These are phyloP conservation scores for Parnassius apollo DNA, from an alignment of 2,888 invertebrate genomes.

Conservation along the genomic window DNA sequence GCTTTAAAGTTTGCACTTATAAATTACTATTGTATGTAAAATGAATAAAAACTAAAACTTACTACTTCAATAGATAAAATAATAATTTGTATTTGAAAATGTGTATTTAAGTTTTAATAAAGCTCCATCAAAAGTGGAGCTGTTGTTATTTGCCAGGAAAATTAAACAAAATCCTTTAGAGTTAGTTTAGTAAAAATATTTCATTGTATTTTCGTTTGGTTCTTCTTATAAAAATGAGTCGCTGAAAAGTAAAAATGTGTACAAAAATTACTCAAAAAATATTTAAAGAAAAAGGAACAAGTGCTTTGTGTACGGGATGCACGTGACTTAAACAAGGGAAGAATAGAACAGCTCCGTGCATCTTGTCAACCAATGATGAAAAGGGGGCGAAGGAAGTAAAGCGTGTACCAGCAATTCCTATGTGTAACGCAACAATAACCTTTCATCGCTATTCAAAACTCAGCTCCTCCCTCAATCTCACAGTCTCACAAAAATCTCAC, in stretches of 20 bases:
- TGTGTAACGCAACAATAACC: constrained; percentile 22
- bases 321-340: constrained; percentile 15
- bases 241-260: constrained; percentile 2
- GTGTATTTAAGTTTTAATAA: too few relatives aligned
- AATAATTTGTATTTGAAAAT: too few relatives aligned
- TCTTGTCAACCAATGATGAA: constrained; percentile 24
- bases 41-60: too few relatives aligned
- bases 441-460: constrained; percentile 9
- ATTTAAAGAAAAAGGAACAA: constrained; percentile 2
- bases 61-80: too few relatives aligned
- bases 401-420: constrained; percentile 18
- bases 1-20: too few relatives aligned
- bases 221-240: constrained; percentile 7
- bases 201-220: background rate
- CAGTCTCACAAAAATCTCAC: background rate
- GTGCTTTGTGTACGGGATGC: constrained; percentile 5
- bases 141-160: too few relatives aligned
- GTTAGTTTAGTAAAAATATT: background rate
- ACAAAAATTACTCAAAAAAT: constrained; percentile 3
- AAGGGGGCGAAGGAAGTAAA: constrained; percentile 24
- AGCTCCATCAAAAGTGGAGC: too few relatives aligned
- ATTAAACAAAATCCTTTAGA: background rate
- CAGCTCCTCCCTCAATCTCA: too few relatives aligned
- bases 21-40: too few relatives aligned
- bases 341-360: constrained; percentile 18